phyloP scores from a whole-genome alignment of 2,888 invertebrate species.

The Amiota minor region DNA sequence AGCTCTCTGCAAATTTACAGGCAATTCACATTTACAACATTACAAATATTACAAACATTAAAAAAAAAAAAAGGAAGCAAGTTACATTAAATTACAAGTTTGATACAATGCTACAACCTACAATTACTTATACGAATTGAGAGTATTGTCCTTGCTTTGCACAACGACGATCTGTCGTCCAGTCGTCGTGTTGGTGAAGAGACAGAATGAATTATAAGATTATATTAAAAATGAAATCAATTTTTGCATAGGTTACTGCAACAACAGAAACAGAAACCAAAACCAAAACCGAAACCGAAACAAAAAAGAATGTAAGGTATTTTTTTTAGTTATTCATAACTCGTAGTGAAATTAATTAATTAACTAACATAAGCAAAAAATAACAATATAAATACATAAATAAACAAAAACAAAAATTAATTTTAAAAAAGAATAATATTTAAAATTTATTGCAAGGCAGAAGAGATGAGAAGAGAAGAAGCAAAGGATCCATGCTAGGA shows the following conservation, averaged over 20 bases:
- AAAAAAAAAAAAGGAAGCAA: constrained; percentile 1
- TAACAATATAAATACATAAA: constrained; percentile 32
- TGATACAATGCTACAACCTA: too few species aligned
- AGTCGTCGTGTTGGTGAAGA: background rate
- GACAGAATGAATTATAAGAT: background rate
- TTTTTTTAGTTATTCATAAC: constrained; percentile 18
- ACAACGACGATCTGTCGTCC: too few species aligned
- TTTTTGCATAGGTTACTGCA: too few species aligned
- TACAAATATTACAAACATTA: constrained; percentile 2
- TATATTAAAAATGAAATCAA: background rate
- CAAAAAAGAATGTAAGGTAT: background rate
- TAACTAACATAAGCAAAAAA: constrained; percentile 20
- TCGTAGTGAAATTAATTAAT: constrained; percentile 36
- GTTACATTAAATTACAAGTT: background rate
- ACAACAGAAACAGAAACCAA: background rate
- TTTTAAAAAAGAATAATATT: constrained; percentile 5
- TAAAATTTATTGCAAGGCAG: background rate
- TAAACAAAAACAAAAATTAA: constrained; percentile 22
- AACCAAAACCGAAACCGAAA: background rate
- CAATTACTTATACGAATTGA: too few species aligned
- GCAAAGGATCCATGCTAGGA: constrained; percentile 39
- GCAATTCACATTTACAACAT: background rate
- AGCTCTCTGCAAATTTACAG: background rate
- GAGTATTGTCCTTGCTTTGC: too few species aligned
- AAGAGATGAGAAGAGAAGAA: constrained; percentile 1